Evolutionary conservation across 2,797 vertebrate genomes (phyloP).

Genomic region (Vespertilio murinus): DNA sequence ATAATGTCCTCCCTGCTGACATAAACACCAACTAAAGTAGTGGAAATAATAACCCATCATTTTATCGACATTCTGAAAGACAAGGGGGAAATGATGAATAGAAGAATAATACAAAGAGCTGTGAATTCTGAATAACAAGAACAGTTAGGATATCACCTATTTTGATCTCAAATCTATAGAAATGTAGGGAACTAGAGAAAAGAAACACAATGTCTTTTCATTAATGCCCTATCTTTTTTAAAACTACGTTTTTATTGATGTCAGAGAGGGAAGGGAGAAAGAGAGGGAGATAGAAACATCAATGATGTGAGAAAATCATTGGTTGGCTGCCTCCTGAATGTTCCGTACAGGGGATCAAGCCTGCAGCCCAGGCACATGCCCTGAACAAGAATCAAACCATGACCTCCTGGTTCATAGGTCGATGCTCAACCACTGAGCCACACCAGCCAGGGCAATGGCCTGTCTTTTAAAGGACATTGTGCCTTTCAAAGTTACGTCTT

Average conservation of each 20-base stretch:
- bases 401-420: no score
- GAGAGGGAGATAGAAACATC: no score
- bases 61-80: slow-evolving; percentile 70
- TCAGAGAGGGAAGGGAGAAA: no score
- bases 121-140: slow-evolving; percentile 51
- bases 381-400: no score
- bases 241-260: no score
- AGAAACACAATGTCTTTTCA: slow-evolving; percentile 68
- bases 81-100: slow-evolving; percentile 55
- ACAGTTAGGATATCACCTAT: slow-evolving; percentile 55
- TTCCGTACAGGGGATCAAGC: no score
- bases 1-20: slow-evolving; percentile 71
- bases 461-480: slow-evolving; percentile 57
- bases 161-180: slow-evolving; percentile 62
- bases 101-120: slow-evolving; percentile 57
- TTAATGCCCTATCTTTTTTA: slow-evolving; percentile 20
- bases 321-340: no score
- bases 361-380: no score
- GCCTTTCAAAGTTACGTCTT: slow-evolving; percentile 49
- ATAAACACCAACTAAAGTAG: slow-evolving; percentile 66
- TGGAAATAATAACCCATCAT: slow-evolving; percentile 72
- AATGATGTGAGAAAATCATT: no score
- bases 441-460: background rate
- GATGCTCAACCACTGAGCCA: no score
- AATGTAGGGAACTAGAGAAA: slow-evolving; percentile 63